A percentile compares a stretch with the other conserved stretches of the same genome.
These are phyloP conservation scores for Propithecus deckenii DNA, from an alignment of 2,797 vertebrate species.

Conservation along the genomic window DNA sequence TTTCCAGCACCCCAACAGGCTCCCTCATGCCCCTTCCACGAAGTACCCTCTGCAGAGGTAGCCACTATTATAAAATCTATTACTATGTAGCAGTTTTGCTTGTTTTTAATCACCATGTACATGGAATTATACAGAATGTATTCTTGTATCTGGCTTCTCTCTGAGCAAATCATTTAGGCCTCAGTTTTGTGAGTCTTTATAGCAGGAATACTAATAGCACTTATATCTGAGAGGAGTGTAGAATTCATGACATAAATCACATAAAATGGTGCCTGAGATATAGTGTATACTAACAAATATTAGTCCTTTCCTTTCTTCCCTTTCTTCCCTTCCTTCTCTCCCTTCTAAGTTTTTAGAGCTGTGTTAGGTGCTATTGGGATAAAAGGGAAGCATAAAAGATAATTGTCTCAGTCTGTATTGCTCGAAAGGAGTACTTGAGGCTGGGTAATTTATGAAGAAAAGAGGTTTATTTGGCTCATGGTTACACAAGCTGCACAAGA, in stretches of 20 bases:
- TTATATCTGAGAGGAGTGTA: not conserved
- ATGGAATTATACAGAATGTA: not conserved
- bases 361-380: not conserved
- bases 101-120: constrained; percentile 7
- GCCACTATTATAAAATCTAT: not conserved
- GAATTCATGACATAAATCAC: constrained; percentile 33
- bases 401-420: not conserved
- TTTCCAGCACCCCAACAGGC: not conserved
- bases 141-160: constrained; percentile 4
- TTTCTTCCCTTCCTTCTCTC: not conserved
- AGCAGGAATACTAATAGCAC: not conserved
- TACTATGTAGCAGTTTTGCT: not conserved
- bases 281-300: not conserved
- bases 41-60: not conserved
- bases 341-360: constrained; percentile 3
- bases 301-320: not conserved
- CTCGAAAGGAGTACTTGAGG: not conserved
- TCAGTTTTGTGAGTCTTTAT: not conserved
- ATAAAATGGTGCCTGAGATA: not conserved
- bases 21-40: not conserved
- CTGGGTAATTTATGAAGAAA: not conserved
- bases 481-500: not conserved
- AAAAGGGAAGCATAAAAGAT: not conserved
- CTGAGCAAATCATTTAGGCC: not conserved
- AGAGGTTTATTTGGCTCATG: not conserved